Conservation (phyloP, 2,888 invertebrate species). For the Amphipoea oculea region DNA sequence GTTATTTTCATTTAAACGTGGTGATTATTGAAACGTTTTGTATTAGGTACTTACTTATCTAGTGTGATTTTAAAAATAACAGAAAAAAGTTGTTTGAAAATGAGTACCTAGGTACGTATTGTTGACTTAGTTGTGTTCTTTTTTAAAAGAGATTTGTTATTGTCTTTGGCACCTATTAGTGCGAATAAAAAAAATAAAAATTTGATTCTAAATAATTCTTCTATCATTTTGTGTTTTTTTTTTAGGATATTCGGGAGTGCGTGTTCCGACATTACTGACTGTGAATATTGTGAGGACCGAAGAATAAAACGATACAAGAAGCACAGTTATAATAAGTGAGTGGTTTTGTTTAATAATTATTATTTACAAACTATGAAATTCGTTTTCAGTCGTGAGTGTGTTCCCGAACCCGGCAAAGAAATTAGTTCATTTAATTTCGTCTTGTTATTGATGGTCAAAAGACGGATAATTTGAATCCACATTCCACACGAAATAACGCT, state of each 20-base stretch:
- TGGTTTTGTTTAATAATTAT: slow-evolving; percentile 11
- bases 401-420: not conserved
- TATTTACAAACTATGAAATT: not conserved
- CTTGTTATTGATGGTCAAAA: not conserved
- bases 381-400: not conserved
- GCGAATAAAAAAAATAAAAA: not conserved
- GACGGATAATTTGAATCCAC: not conserved
- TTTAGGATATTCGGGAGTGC: slow-evolving; percentile 83
- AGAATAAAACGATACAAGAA: slow-evolving; percentile 63
- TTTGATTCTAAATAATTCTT: too few species aligned
- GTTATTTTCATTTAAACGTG: not conserved
- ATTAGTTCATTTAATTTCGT: not conserved
- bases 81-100: not conserved
- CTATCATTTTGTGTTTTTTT: slow-evolving; percentile 24
- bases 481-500: not conserved
- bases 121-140: not conserved
- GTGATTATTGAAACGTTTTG: not conserved
- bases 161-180: slow-evolving; percentile 3
- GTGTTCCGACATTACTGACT: slow-evolving; percentile 86
- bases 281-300: slow-evolving; percentile 81
- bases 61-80: not conserved
- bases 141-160: not conserved
- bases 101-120: not conserved
- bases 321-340: slow-evolving; percentile 67
- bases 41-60: too few species aligned